Evolutionary conservation across 2,797 vertebrate genomes (phyloP).

Genomic region (Ambastaia sidthimunki): DNA sequence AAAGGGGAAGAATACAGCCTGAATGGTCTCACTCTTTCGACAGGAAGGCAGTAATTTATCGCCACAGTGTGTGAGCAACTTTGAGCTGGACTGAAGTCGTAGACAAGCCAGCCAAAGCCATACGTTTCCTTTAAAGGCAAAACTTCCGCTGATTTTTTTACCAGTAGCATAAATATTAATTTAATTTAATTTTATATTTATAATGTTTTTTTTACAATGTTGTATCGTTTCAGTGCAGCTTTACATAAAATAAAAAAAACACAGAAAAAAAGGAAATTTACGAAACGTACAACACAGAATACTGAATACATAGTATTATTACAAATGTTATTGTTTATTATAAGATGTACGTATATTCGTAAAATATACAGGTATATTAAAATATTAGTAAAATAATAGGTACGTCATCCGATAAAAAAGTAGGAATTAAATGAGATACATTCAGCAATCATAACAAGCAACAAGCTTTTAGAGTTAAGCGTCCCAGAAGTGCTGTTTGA

Average conservation of each 20-base stretch:
- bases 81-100: conserved; percentile 7
- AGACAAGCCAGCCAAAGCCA: conserved; percentile 33
- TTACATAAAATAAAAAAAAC: no score
- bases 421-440: not conserved
- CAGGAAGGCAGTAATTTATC: conserved; percentile 17
- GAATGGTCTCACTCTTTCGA: conserved; percentile 19
- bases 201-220: no score
- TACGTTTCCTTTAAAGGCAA: not conserved
- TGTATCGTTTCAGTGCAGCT: no score
- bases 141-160: not conserved
- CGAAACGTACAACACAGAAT: no score
- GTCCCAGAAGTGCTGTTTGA: conserved; percentile 4
- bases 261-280: no score
- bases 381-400: no score
- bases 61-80: conserved; percentile 33
- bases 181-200: no score
- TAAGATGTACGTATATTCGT: no score
- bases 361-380: no score
- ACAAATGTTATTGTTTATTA: no score
- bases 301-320: no score
- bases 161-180: not conserved
- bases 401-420: not conserved
- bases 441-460: not conserved
- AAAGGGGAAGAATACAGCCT: conserved; percentile 26
- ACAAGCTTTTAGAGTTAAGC: not conserved